phyloP scores from a whole-genome alignment of 2,797 vertebrate species.

The Synaphobranchus kaupii region DNA sequence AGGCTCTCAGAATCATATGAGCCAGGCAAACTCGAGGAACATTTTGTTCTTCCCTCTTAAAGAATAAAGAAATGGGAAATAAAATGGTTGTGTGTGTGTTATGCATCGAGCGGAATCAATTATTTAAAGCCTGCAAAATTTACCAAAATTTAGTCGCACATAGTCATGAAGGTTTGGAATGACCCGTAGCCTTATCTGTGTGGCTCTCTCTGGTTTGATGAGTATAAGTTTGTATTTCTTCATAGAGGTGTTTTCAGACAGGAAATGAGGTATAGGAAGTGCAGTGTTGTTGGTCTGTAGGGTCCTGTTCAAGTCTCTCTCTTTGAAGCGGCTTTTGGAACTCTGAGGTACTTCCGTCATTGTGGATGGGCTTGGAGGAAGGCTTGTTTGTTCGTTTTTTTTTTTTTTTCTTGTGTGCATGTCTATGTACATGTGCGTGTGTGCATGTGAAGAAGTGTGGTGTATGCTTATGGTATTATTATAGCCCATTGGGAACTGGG shows the following conservation, averaged over 20 bases:
- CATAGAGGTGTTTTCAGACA: background rate
- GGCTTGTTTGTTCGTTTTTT: background rate
- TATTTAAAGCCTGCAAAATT: no score
- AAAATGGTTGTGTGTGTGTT: background rate
- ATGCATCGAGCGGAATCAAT: background rate
- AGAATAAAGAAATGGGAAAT: background rate
- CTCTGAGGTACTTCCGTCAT: background rate
- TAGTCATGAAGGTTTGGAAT: background rate
- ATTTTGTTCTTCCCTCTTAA: background rate
- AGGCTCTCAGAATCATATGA: background rate
- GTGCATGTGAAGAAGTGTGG: background rate
- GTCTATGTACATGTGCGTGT: background rate
- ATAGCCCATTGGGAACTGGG: background rate
- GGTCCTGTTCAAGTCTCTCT: background rate
- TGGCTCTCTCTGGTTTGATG: background rate
- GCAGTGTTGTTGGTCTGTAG: background rate
- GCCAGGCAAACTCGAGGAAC: background rate
- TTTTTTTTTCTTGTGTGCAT: conserved; percentile 18
- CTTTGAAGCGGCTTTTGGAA: background rate
- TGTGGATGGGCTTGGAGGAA: background rate
- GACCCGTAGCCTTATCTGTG: background rate
- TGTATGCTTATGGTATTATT: background rate
- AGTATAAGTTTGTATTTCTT: background rate
- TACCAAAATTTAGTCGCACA: no score
- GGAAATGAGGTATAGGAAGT: no score